Conservation (phyloP, 1,140 invertebrate species). For the Drosophila cardini region DNA sequence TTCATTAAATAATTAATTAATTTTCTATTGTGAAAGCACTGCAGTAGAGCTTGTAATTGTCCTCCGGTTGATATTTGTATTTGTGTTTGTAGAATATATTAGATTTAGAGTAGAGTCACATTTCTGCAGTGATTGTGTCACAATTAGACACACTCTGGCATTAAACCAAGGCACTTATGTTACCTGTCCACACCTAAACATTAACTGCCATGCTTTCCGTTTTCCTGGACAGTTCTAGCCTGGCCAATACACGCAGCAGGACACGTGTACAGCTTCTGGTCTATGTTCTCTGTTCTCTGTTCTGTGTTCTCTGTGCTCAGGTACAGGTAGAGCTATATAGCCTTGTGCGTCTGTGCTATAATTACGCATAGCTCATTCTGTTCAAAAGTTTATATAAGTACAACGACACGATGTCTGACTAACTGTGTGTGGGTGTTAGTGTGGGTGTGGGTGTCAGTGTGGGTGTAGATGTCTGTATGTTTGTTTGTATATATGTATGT, state of each 20-base stretch:
- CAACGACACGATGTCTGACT: conserved; percentile 8
- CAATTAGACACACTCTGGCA: conserved; percentile 47
- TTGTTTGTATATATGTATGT: background rate
- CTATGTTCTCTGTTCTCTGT: background rate
- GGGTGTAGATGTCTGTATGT: conserved; percentile 13
- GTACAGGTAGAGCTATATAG: background rate
- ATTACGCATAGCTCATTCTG: conserved; percentile 60
- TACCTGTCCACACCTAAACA: conserved; percentile 62
- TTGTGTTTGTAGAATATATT: background rate
- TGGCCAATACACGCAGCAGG: conserved; percentile 15
- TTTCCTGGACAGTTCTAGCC: background rate
- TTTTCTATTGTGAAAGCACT: background rate
- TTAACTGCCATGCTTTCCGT: conserved; percentile 46
- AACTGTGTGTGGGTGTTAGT: background rate
- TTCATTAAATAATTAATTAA: conserved; percentile 5
- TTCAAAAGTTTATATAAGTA: conserved; percentile 69
- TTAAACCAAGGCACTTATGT: conserved; percentile 46
- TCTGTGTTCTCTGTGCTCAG: background rate
- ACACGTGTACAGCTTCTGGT: conserved; percentile 52
- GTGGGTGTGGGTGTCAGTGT: background rate
- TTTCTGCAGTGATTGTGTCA: conserved; percentile 25
- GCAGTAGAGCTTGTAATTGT: background rate
- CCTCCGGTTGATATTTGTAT: background rate
- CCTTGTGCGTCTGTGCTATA: conserved; percentile 60
- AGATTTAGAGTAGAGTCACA: conserved; percentile 6